Conservation (phyloP, 2,888 invertebrate genomes). For the Tenthredo amoena region DNA sequence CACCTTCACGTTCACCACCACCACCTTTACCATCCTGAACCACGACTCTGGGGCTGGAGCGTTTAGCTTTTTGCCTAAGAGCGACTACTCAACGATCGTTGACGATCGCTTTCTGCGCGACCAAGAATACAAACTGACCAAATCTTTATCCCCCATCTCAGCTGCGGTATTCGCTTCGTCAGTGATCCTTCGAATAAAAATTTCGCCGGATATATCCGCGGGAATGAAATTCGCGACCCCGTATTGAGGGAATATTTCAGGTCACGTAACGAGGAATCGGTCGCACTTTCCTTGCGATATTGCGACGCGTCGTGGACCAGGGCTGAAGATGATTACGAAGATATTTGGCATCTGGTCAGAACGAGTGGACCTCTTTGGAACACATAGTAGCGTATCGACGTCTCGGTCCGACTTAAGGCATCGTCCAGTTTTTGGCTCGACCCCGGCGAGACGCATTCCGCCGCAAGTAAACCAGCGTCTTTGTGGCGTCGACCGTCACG, state of each 20-base stretch:
- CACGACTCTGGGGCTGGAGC: conserved; percentile 28
- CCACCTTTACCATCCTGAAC: conserved; percentile 27
- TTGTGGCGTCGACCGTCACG: conserved; percentile 45
- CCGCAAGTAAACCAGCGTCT: conserved; percentile 47
- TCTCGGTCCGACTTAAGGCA: conserved; percentile 43
- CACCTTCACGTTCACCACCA: conserved; percentile 32
- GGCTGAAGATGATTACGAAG: conserved; percentile 7
- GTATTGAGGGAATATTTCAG: neutral
- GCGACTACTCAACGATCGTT: conserved; percentile 54
- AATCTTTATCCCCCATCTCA: conserved; percentile 48
- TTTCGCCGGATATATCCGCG: conserved; percentile 7
- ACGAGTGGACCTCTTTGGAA: conserved; percentile 29
- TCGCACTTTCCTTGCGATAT: neutral
- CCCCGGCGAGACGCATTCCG: conserved; percentile 50
- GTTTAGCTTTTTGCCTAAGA: conserved; percentile 59
- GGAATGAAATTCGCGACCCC: neutral
- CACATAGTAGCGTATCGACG: conserved; percentile 47
- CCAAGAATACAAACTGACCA: conserved; percentile 58
- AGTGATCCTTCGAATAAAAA: conserved; percentile 30
- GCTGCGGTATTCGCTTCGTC: conserved; percentile 34
- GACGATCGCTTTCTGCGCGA: conserved; percentile 54
- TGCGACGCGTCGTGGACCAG: neutral
- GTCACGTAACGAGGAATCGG: neutral
- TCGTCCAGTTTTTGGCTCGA: conserved; percentile 52
- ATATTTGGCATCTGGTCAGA: conserved; percentile 34